Evolutionary conservation across 2,113 vertebrate genomes (phyloP), one percentile per base, ranked within the genome.

Genomic region (Piaya cayana): DNA sequence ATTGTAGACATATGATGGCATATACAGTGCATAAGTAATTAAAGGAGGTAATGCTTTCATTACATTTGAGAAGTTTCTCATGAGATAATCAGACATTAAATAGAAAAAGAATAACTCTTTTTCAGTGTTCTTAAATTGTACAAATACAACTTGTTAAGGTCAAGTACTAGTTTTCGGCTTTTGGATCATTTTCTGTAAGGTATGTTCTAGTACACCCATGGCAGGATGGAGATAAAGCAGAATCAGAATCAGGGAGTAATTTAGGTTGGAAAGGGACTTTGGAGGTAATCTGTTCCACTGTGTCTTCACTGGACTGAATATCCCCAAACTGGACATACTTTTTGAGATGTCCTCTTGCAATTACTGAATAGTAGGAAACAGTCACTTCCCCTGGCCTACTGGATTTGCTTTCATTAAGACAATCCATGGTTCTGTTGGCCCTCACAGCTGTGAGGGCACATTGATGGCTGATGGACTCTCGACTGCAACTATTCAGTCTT

Each of bases 401-500:
- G 36, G 17, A 63, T 13, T 37, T 34, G 8, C 3, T 34, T 2
- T 52, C 19, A n/a, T 4, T 62, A 60, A 50, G 4, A 12, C 12
- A 78, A 8, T 7, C 27, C 27, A 7, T 5, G 21, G 3, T 11
- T 69, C 56, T 69, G 5, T 14, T 18, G 29, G 3, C 18, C 15
- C 80, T 70, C 25, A 4, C 12, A 34, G 7, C 6, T 65, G 7
- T 29, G 47, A 16, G 29, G 19, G 14, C 17, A 29, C 20, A 29
- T 20, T 39, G 50, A 39, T 10, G 23, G 23, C 18, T 65, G 6
- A 8, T n/a, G 20, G 8, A n/a, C 29, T 82, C 27, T 39, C 20
- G 26, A 37, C 23, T 4, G 4, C 8, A 15, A 8, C 3, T 11
- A 6, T 9, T 30, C 4, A 11, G 3, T 16, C n/a, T 12, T 67